These are phyloP conservation scores for Crenuchus spilurus DNA, from an alignment of 2,797 vertebrate species.

Conservation along the genomic window DNA sequence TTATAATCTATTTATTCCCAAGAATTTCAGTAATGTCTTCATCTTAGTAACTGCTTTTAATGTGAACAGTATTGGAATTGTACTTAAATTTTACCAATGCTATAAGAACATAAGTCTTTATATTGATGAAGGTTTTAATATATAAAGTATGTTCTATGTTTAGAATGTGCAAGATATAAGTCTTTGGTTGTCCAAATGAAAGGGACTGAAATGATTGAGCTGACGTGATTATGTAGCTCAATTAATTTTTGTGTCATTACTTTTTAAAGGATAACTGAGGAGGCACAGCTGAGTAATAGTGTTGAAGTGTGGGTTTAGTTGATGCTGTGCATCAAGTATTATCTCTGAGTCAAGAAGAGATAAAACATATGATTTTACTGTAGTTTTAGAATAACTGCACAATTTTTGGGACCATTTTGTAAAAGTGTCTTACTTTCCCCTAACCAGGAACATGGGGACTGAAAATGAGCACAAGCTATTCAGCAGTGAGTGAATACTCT, in stretches of 20 bases:
- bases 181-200: not conserved
- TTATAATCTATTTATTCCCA: not conserved
- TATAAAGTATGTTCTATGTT: slow-evolving; percentile 42
- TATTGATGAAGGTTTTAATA: slow-evolving; percentile 38
- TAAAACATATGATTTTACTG: not conserved
- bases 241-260: not conserved
- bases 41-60: not conserved
- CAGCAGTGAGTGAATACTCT: no score
- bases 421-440: not conserved
- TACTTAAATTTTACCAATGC: slow-evolving; percentile 35
- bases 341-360: slow-evolving; percentile 29
- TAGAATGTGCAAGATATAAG: slow-evolving; percentile 34
- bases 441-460: not conserved
- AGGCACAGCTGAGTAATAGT: not conserved
- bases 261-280: not conserved
- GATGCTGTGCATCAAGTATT: slow-evolving; percentile 49
- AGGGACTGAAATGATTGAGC: not conserved
- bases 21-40: not conserved
- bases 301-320: slow-evolving; percentile 6
- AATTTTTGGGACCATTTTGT: not conserved
- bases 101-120: slow-evolving; percentile 42
- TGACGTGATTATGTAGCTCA: not conserved
- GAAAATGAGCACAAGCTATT: no score
- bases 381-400: not conserved
- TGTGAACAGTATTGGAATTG: slow-evolving; percentile 48